These are phyloP conservation scores for Liolophura sinensis DNA, from an alignment of 1,140 invertebrate species.

Conservation along the genomic window DNA sequence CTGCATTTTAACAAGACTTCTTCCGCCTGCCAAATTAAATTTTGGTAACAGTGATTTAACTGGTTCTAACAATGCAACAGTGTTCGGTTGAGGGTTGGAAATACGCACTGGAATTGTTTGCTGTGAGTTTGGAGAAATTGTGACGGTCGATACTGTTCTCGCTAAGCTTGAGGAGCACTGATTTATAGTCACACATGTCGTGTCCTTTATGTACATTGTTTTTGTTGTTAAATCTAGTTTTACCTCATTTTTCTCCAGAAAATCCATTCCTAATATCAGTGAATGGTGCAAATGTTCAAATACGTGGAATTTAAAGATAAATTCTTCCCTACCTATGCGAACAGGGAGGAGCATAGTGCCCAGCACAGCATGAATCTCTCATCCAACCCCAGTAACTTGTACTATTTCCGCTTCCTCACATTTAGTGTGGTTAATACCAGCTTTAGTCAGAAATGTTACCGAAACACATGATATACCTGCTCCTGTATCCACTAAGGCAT, in stretches of 20 bases:
- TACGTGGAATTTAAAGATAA: background rate
- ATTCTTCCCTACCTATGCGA: background rate
- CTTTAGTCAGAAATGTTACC: constrained; percentile 1
- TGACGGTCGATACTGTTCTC: background rate
- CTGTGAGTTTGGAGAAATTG: too few species aligned
- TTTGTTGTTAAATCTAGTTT: background rate
- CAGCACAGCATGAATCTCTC: constrained; percentile 9
- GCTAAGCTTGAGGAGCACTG: too few species aligned
- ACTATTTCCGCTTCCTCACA: background rate
- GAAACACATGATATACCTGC: constrained; percentile 16
- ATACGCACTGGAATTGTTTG: too few species aligned
- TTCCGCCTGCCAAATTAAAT: background rate
- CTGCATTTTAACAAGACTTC: background rate
- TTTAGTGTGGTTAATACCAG: constrained; percentile 6
- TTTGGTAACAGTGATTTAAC: background rate
- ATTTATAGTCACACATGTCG: too few species aligned
- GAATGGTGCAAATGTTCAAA: background rate
- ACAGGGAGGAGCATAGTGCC: constrained; percentile 8
- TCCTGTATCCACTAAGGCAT: constrained; percentile 22
- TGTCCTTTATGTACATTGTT: too few species aligned
- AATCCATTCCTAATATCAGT: constrained; percentile 11
- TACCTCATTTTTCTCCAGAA: constrained; percentile 4
- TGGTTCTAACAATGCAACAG: background rate
- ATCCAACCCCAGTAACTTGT: constrained; percentile 8
- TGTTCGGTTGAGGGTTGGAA: background rate